Conservation (phyloP, 2,113 vertebrate genomes). For the Elachura formosa region DNA sequence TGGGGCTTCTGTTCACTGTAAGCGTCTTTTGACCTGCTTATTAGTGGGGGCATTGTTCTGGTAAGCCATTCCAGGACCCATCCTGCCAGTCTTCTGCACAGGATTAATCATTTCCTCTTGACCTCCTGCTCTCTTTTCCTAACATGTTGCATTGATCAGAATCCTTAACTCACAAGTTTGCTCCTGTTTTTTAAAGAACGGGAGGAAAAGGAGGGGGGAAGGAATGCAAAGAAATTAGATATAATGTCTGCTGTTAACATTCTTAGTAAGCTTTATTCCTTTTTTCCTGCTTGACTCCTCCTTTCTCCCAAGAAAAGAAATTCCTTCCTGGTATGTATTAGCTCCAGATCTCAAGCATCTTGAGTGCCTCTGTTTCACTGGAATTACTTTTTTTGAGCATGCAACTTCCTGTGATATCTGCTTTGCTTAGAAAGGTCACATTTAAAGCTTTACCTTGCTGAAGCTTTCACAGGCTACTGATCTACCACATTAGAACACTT, state of each 20-base stretch:
- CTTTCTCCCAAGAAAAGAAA: conserved; percentile 40
- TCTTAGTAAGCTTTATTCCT: conserved; percentile 28
- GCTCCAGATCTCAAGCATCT: conserved; percentile 48
- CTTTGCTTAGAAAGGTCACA: conserved; percentile 32
- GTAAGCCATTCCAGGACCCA: conserved; percentile 57
- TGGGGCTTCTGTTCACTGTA: conserved; percentile 50
- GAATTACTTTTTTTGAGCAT: conserved; percentile 9
- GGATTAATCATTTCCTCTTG: conserved; percentile 71
- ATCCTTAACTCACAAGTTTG: conserved; percentile 43
- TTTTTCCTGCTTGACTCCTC: conserved; percentile 7
- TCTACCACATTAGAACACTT: neutral
- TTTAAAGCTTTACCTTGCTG: conserved; percentile 20
- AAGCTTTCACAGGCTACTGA: neutral
- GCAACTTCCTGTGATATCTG: conserved; percentile 46
- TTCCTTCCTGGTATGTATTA: conserved; percentile 58
- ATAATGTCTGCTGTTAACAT: conserved; percentile 53
- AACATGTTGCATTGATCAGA: conserved; percentile 65
- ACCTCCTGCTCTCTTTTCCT: conserved; percentile 60
- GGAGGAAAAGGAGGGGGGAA: conserved; percentile 44
- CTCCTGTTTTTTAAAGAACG: conserved; percentile 45
- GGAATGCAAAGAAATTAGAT: conserved; percentile 50
- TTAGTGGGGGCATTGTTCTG: conserved; percentile 57
- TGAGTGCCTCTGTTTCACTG: conserved; percentile 28
- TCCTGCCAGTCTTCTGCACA: conserved; percentile 55
- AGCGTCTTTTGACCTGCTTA: conserved; percentile 58